Evolutionary conservation across 2,888 invertebrate genomes (phyloP), one percentile per base, ranked within the genome.

Genomic region (Acronicta aceris): DNA sequence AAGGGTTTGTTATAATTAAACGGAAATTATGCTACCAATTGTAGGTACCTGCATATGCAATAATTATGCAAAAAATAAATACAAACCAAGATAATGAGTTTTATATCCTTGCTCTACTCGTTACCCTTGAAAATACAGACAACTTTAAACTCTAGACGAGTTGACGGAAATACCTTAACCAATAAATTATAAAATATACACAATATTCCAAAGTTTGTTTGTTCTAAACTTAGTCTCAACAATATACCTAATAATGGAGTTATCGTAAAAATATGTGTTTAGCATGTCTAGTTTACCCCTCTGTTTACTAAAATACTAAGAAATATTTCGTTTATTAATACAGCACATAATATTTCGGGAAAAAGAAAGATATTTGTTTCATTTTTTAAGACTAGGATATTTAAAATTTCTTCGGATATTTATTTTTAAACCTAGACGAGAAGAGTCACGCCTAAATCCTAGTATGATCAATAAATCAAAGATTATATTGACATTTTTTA

Each of bases 31-130:
- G 27, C 15, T 12, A 49, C 6, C 3, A 36, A 21, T 45, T 15
- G 27, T 40, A 40, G n/a, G n/a, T n/a, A n/a, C n/a, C n/a, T n/a
- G n/a, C 59, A 59, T 33, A 21, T 27, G n/a, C n/a, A 38, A 38
- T 38, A 38, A 38, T 36, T 16, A 21, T 8, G 4, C n/a, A 59
- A 41, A 49, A 33, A 47, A n/a, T 12, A 38, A n/a, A 48, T 13
- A 16, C n/a, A 38, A 47, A 0, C 9, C n/a, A 1, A 15, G 4
- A n/a, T 8, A 17, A 17, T 17, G 9, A 33, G 48, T 43, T 41
- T 25, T 0, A 17, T 49, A 58, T 48, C 42, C 38, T 58, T 48
- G 8, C 25, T 17, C 38, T 9, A 33, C 48, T 45, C 30, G 25
- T 9, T 63, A 43, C 40, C 59, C 48, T 63, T 45, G 43, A 33